A percentile compares a stretch with the other conserved stretches of the same genome.
phyloP scores from a whole-genome alignment of 2,888 invertebrate genomes.

The Philaethria dido region DNA sequence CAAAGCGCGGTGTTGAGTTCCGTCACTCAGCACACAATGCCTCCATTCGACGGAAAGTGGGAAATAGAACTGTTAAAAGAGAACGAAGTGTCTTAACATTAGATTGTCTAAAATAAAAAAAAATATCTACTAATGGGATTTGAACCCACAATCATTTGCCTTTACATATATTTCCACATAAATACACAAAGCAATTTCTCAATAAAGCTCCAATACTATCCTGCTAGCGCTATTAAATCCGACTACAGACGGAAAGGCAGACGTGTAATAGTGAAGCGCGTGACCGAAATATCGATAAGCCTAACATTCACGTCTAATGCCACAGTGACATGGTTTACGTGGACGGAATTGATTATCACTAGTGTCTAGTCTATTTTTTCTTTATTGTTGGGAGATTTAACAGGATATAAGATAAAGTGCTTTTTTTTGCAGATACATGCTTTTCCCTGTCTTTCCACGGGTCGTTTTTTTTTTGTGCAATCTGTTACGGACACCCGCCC shows the following conservation, averaged over 20 bases:
- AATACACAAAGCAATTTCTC: not conserved
- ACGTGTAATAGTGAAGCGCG: slow-evolving; percentile 40
- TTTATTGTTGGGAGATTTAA: slow-evolving; percentile 27
- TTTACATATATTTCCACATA: too few species aligned
- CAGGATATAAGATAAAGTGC: slow-evolving; percentile 6
- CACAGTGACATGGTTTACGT: slow-evolving; percentile 43
- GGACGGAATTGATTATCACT: slow-evolving; percentile 34
- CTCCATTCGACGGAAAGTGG: too few species aligned
- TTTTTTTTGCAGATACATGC: not conserved
- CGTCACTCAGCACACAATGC: too few species aligned
- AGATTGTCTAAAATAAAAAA: too few species aligned
- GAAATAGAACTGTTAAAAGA: too few species aligned
- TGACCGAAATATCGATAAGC: slow-evolving; percentile 45
- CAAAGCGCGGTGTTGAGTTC: too few species aligned
- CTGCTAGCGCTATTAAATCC: not conserved
- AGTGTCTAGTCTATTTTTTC: slow-evolving; percentile 20
- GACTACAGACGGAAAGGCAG: slow-evolving; percentile 27
- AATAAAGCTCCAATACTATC: not conserved
- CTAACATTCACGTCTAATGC: slow-evolving; percentile 34
- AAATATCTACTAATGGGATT: too few species aligned
- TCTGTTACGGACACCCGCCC: too few species aligned
- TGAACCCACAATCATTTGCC: too few species aligned
- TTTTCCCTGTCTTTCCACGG: too few species aligned
- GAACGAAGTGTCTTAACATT: too few species aligned
- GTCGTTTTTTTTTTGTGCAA: too few species aligned